Conservation (phyloP, 2,888 invertebrate genomes). For the Syritta pipiens region DNA sequence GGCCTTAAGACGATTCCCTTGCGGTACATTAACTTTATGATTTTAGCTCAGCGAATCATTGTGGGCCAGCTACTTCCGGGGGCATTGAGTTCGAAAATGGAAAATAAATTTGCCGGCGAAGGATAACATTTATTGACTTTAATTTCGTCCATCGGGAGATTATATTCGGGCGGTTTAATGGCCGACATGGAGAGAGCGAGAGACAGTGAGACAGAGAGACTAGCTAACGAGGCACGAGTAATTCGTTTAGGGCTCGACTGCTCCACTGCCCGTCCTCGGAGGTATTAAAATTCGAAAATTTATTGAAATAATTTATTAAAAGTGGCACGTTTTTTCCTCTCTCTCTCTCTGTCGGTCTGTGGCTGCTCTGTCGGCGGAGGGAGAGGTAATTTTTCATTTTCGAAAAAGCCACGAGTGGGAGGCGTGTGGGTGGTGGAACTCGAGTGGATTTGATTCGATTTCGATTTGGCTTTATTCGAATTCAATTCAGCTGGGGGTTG, state of each 20-base stretch:
- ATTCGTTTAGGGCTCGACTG: conserved; percentile 43
- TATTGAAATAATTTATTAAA: conserved; percentile 19
- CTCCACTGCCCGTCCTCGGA: not conserved
- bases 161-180: conserved; percentile 11
- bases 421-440: no score
- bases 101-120: conserved; percentile 27
- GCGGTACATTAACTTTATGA: conserved; percentile 53
- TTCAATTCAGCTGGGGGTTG: no score
- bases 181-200: no score
- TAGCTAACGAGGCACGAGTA: conserved; percentile 40
- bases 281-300: conserved; percentile 28
- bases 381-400: conserved; percentile 20
- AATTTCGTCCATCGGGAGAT: conserved; percentile 49
- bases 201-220: no score
- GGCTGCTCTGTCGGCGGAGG: not conserved
- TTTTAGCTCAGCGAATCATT: no score
- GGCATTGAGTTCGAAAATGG: conserved; percentile 3
- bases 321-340: conserved; percentile 15
- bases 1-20: conserved; percentile 26
- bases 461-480: no score
- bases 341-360: conserved; percentile 1
- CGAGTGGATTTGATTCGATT: no score
- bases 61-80: no score
- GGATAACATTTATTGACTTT: conserved; percentile 57
- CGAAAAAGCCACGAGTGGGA: no score